Evolutionary conservation across 2,888 invertebrate species (phyloP).

Genomic region (Plutella xylostella): DNA sequence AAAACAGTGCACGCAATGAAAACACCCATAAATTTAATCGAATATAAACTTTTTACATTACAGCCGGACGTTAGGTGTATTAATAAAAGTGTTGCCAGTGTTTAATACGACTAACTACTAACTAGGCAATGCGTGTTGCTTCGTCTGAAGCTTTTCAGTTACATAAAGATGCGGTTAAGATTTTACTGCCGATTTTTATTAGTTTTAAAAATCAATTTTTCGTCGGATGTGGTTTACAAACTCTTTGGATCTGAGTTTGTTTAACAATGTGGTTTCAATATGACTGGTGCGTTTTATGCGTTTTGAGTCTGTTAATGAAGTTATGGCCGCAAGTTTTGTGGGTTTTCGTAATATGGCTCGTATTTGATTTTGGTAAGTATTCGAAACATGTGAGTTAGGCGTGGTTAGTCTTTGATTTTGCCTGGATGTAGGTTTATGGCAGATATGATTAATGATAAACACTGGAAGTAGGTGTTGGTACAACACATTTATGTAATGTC

Average conservation of each 20-base stretch:
- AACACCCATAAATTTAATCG: conserved; percentile 66
- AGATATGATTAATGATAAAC: neutral
- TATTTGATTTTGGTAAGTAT: neutral
- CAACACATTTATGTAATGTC: too few relatives aligned
- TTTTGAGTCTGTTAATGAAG: conserved; percentile 21
- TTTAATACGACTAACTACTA: conserved; percentile 54
- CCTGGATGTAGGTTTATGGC: conserved; percentile 6
- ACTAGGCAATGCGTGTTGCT: conserved; percentile 26
- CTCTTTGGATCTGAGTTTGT: conserved; percentile 5
- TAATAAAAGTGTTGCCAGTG: conserved; percentile 45
- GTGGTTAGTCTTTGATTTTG: neutral
- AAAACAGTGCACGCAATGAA: conserved; percentile 62
- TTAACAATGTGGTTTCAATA: conserved; percentile 32
- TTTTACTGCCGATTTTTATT: conserved; percentile 49
- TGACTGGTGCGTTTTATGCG: neutral
- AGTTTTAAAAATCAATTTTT: conserved; percentile 38
- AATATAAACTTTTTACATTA: conserved; percentile 50
- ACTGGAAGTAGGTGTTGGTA: neutral
- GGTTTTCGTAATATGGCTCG: conserved; percentile 15
- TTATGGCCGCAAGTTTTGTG: conserved; percentile 22
- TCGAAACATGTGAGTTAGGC: neutral
- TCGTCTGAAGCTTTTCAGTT: neutral
- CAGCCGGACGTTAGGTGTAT: conserved; percentile 55
- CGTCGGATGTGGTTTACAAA: conserved; percentile 47
- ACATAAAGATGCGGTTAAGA: conserved; percentile 39